Base-by-base conservation (phyloP, 2,888 invertebrate species). In the Lagria hirta region DNA sequence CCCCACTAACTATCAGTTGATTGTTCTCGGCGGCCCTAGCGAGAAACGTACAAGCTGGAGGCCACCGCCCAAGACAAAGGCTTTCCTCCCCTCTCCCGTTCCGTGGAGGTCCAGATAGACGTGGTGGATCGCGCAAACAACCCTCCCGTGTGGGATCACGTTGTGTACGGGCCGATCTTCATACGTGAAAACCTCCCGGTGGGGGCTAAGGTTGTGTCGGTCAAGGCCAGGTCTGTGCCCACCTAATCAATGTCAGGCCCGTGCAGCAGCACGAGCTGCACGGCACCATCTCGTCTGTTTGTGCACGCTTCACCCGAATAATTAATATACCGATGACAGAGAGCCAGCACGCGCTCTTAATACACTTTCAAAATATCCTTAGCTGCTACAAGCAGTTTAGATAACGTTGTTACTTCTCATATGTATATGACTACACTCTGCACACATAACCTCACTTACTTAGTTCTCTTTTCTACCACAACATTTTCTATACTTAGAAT, bases 41-140 rank as follows among this genome's bases (percentile, higher is more conserved):
- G 93, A 81, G 94, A 93, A 82, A 90, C 92, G 74, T 95, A 94
- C 87, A 92, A 90, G 82, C 84, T 96, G 84, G 91, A 91, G 82
- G 95, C 96, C 76, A 92, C 89, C 83, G 96, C 96, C 77, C 87
- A 92, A 84, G 97, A 97, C 82, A 92, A 91, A 82, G 96, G 96
- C 74, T 88, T 83, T 76, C 92, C 92, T 75, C 86, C 92, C 77
- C 84, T 95, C 78, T 89, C 91, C 77, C 85, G 94, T 79, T 88
- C 90, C 75, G 96, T 95, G 79, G 93, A 92, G 80, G 95, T 97
- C 77, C 92, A 93, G 80, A 94, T 97, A 79, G 93, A 93, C 81
- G 94, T 96, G 79, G 95, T 95, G 80, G 94, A 92, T 81, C 86
- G 90, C 79, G 95, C 90, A 71, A 95, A 91, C 86, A 96, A 92